Percentiles rank a stretch among this genome's conserved stretches.
These are phyloP conservation scores for Cylindroiulus punctatus DNA, from an alignment of 2,888 invertebrate genomes.

Conservation along the genomic window DNA sequence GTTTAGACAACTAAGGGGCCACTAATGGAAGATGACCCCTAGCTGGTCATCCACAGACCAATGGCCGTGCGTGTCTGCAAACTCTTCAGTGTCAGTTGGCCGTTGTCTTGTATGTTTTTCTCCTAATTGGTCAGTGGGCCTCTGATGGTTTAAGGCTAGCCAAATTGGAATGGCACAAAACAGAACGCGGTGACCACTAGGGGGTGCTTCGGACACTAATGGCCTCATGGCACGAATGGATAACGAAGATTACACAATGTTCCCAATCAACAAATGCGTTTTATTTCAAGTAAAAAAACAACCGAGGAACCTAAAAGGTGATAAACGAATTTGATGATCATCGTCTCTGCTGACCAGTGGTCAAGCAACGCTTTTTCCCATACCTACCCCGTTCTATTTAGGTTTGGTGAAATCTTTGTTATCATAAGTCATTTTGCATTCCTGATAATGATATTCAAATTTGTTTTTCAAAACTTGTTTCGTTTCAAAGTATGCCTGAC, in stretches of 20 bases:
- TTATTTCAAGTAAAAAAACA: not conserved
- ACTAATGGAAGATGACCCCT: constrained; percentile 6
- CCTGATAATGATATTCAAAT: too few species aligned
- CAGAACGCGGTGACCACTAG: not conserved
- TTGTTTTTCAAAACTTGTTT: too few species aligned
- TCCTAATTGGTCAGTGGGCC: not conserved
- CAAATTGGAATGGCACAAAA: not conserved
- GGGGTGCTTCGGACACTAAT: constrained; percentile 36
- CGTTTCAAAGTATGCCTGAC: too few species aligned
- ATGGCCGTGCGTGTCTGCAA: not conserved
- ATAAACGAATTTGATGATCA: not conserved
- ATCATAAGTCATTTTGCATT: too few species aligned
- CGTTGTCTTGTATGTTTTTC: not conserved
- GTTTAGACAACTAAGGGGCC: not conserved
- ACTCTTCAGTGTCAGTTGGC: not conserved
- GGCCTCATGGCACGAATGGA: not conserved
- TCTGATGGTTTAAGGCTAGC: not conserved
- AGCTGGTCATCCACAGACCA: not conserved
- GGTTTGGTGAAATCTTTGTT: too few species aligned
- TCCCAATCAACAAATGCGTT: not conserved
- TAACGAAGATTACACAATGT: not conserved
- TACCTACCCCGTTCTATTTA: too few species aligned
- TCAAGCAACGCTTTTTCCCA: constrained; percentile 13
- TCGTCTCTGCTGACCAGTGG: not conserved
- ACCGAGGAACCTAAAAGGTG: too few species aligned